Evolutionary conservation across 2,888 invertebrate genomes (phyloP).

Genomic region (Ceratothoa steindachneri): DNA sequence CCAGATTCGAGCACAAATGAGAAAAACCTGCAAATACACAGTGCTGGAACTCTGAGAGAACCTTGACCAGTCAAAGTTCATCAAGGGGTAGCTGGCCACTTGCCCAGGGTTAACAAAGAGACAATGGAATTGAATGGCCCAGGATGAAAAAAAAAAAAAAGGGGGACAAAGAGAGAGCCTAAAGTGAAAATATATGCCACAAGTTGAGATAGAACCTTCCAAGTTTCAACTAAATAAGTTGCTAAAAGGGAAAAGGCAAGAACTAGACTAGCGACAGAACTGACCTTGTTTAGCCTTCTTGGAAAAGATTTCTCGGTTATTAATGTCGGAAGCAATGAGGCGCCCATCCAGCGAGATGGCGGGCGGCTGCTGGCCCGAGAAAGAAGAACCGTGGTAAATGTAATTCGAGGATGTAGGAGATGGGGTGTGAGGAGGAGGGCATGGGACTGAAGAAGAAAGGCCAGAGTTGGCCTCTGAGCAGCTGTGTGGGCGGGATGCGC

Average conservation of each 20-base stretch:
- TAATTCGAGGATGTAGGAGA: slow-evolving; percentile 18
- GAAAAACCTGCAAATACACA: too few relatives aligned
- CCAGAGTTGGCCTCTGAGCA: slow-evolving; percentile 38
- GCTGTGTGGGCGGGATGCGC: slow-evolving; percentile 38
- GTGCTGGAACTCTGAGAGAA: too few relatives aligned
- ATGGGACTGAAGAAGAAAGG: slow-evolving; percentile 21
- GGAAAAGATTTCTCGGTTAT: slow-evolving; percentile 37
- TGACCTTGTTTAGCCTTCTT: slow-evolving; percentile 40
- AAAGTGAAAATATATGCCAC: too few relatives aligned
- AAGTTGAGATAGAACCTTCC: too few relatives aligned
- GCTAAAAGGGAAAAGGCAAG: too few relatives aligned
- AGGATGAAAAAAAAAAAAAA: neutral
- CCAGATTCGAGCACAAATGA: too few relatives aligned
- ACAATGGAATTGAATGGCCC: neutral
- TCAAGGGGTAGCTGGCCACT: neutral
- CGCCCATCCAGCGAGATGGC: slow-evolving; percentile 33
- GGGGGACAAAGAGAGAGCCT: neutral
- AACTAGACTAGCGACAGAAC: too few relatives aligned
- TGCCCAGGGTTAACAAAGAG: neutral
- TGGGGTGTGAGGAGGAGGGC: slow-evolving; percentile 24
- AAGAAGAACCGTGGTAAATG: neutral
- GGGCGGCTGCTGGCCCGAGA: slow-evolving; percentile 19
- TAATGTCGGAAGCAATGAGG: slow-evolving; percentile 17
- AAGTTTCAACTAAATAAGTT: too few relatives aligned
- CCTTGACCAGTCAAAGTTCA: too few relatives aligned